Conservation (phyloP, 2,888 invertebrate species). For the Hypolimnas misippus region DNA sequence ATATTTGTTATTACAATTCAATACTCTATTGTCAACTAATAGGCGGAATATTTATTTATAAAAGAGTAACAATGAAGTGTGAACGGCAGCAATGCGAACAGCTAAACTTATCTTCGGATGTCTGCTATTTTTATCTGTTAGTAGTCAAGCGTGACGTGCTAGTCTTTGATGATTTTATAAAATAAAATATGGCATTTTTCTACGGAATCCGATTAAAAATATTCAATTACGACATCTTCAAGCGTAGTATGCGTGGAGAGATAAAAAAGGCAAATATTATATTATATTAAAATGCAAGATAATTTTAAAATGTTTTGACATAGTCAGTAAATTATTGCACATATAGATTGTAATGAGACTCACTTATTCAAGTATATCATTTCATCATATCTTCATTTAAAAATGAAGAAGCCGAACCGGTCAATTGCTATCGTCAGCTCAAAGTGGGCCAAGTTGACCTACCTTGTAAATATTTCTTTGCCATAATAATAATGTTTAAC, state of each 20-base stretch:
- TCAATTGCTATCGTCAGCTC: conserved; percentile 18
- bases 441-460: conserved; percentile 37
- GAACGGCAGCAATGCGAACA: conserved; percentile 16
- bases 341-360: background rate
- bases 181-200: conserved; percentile 9
- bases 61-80: conserved; percentile 18
- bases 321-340: no score
- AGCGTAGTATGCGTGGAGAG: background rate
- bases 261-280: background rate
- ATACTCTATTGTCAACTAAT: background rate
- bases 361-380: background rate
- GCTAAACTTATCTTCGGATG: conserved; percentile 31
- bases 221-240: background rate
- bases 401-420: conserved; percentile 26
- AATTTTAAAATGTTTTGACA: background rate
- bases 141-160: conserved; percentile 31
- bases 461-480: conserved; percentile 16
- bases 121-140: conserved; percentile 33
- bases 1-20: no score
- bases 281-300: background rate
- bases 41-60: conserved; percentile 14
- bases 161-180: conserved; percentile 9
- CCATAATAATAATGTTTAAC: conserved; percentile 17
- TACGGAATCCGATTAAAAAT: background rate
- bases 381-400: background rate